These are phyloP conservation scores for Phortica variegata DNA, from an alignment of 1,140 invertebrate genomes.

Conservation along the genomic window DNA sequence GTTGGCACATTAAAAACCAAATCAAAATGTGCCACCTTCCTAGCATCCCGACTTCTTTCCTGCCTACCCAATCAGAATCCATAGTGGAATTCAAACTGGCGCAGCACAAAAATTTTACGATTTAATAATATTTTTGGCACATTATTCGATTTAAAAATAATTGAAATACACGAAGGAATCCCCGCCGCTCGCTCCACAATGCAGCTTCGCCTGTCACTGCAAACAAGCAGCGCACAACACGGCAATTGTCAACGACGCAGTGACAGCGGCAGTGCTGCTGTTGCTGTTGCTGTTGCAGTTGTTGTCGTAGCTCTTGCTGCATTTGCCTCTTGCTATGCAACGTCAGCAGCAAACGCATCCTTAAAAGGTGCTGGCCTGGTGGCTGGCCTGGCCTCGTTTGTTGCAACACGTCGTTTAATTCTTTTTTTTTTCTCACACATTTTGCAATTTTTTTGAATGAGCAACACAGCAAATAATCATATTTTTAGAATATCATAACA, in stretches of 20 bases:
- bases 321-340: slow-evolving; percentile 10
- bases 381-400: background rate
- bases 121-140: slow-evolving; percentile 46
- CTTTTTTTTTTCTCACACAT: no score
- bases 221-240: background rate
- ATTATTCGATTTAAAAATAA: slow-evolving; percentile 54
- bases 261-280: slow-evolving; percentile 1
- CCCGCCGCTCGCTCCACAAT: slow-evolving; percentile 13
- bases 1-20: slow-evolving; percentile 8
- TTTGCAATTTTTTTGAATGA: no score
- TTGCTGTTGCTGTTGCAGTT: slow-evolving; percentile 36
- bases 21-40: slow-evolving; percentile 15
- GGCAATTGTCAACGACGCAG: slow-evolving; percentile 2
- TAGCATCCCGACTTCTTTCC: no score
- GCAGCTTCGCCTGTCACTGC: no score
- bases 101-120: slow-evolving; percentile 13
- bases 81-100: slow-evolving; percentile 3
- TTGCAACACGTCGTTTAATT: no score
- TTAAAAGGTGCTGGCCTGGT: slow-evolving; percentile 50
- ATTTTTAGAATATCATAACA: slow-evolving; percentile 51
- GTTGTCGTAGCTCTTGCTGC: slow-evolving; percentile 33
- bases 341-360: slow-evolving; percentile 31
- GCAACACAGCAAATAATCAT: no score
- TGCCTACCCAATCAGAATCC: background rate
- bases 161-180: slow-evolving; percentile 47